Conservation (phyloP, 1,140 invertebrate genomes). For the Zaprionus kolodkinae region DNA sequence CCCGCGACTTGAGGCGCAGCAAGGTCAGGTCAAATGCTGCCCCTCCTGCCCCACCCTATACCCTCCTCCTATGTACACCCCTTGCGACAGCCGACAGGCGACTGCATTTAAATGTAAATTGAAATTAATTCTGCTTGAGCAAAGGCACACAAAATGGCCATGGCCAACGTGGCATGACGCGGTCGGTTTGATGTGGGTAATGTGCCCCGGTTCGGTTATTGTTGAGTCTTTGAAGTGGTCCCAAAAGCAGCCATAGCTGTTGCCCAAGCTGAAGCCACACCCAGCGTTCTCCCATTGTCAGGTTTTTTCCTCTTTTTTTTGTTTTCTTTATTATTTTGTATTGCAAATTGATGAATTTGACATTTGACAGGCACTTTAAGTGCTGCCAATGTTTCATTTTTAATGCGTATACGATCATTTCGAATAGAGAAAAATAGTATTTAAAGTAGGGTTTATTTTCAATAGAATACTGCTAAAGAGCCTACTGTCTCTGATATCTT, state of each 20-base stretch:
- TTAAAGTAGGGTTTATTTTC: background rate
- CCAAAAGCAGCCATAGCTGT: constrained; percentile 24
- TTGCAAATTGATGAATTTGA: constrained; percentile 51
- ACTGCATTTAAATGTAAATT: constrained; percentile 81
- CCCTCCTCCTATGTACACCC: background rate
- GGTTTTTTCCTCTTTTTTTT: background rate
- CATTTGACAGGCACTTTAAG: constrained; percentile 50
- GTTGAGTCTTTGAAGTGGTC: constrained; percentile 47
- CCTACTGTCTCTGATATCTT: too few relatives aligned
- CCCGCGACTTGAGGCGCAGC: constrained; percentile 38
- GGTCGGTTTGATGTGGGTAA: constrained; percentile 67
- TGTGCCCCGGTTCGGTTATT: constrained; percentile 23
- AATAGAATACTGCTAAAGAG: too few relatives aligned
- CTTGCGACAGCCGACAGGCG: constrained; percentile 42
- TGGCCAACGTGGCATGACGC: constrained; percentile 42
- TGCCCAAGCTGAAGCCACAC: background rate
- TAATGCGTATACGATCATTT: background rate
- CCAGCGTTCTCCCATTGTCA: constrained; percentile 6
- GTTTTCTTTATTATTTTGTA: background rate
- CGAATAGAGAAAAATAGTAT: background rate
- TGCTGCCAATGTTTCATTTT: background rate
- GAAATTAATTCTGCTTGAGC: constrained; percentile 72
- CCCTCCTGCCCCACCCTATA: background rate
- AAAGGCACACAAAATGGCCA: constrained; percentile 56
- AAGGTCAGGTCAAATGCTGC: constrained; percentile 69